Evolutionary conservation across 2,797 vertebrate species (phyloP).

Genomic region (Enteromius radiatus): DNA sequence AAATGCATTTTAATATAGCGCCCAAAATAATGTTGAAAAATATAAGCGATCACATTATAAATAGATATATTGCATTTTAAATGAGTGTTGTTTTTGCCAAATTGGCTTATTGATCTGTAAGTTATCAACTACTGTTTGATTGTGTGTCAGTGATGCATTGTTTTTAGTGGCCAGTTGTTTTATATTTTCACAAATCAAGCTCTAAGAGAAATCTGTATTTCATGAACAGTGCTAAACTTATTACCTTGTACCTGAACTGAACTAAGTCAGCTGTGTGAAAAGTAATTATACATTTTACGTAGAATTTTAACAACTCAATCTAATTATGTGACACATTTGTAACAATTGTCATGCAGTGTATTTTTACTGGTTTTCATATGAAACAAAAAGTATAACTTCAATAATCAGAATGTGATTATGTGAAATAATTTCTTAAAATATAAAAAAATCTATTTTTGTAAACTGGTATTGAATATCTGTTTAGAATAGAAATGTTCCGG

Average conservation of each 20-base stretch:
- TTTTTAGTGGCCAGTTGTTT: background rate
- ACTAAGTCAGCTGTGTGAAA: background rate
- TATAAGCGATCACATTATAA: background rate
- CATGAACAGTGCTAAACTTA: background rate
- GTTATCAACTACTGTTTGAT: slow-evolving; percentile 3
- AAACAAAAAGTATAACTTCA: background rate
- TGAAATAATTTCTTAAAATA: too few relatives aligned
- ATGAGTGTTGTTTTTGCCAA: background rate
- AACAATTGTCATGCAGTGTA: background rate
- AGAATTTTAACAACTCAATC: background rate
- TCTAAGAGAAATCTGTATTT: slow-evolving; percentile 1
- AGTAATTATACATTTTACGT: background rate
- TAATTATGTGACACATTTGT: background rate
- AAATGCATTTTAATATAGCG: background rate
- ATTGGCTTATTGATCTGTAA: background rate
- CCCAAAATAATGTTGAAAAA: background rate
- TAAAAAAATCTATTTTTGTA: background rate
- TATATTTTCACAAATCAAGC: background rate
- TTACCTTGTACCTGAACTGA: background rate
- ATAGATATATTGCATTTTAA: background rate
- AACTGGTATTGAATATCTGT: background rate
- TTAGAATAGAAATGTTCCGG: background rate
- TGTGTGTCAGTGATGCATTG: background rate
- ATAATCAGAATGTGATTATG: background rate
- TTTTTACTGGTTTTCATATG: background rate